Evolutionary conservation across 2,113 vertebrate species (phyloP), one percentile per base, ranked within the genome.

Genomic region (Podarcis raffonei): DNA sequence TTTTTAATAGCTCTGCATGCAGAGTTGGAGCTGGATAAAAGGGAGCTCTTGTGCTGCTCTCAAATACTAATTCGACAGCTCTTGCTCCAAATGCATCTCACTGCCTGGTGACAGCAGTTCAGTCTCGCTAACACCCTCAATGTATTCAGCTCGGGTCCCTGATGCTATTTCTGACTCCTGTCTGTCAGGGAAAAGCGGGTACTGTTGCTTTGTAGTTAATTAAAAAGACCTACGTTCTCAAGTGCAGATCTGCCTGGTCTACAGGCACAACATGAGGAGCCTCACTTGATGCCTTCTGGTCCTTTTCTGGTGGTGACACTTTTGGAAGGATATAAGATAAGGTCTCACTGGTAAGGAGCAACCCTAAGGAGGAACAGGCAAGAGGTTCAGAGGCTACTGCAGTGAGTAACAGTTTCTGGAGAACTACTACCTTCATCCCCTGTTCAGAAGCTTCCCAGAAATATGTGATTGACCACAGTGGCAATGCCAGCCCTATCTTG

Each of bases 1-100:
- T 78, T 35, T 93, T 90, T 85, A 77, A 90, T 89, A 87, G 80
- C 23, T 88, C 65, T 85, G 79, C 72, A 81, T 91, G 89, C 87
- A 79, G 90, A 87, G 27, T n/a, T 9, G 12, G 86, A 23, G 62
- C 59, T 72, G 84, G 85, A 57, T 35, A 92, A 87, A 91, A 69
- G 0, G 18, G 30, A 69, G 35, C 6, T 8, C 1, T 0, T 3
- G n/a, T 68, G 39, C 69, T 0, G 0, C 6, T 35, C 82, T 92
- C 78, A 42, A 90, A 74, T 87, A 20, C 59, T 86, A 87, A 84
- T 8, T 9, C 32, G 89, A 84, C 88, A 30, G 0, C 48, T 89
- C 90, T 89, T 30, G 83, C 6, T 78, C 8, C 37, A 71, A 78
- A 80, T 71, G 35, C 4, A 2, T 74, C 27, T 71, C 88, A 57